Evolutionary conservation across 2,797 vertebrate genomes (phyloP), one percentile per base, ranked within the genome.

Genomic region (Harpagifer antarcticus): DNA sequence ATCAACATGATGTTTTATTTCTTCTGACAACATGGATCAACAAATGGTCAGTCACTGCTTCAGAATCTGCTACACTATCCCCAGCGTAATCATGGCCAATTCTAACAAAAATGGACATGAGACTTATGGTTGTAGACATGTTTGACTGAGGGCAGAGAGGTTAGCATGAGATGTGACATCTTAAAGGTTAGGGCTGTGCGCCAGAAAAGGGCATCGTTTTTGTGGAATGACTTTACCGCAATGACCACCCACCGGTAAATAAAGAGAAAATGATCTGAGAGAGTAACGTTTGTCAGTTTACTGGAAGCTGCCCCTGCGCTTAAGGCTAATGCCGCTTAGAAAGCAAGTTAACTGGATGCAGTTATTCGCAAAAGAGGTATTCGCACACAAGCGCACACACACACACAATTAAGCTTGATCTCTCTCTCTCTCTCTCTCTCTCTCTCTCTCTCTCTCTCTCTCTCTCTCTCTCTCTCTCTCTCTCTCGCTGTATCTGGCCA

Each of bases 241-340:
- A 45, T 84, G 86, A 85, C 81, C 88, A 84, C 85, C 85, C 80
- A 85, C 81, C 55, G 60, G 42, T 72, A 70, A 72, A 83, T 67
- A 59, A 73, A 83, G 72, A 81, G 77, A 84, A 79, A 78, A 82
- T 74, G 65, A 88, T 91, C 76, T 79, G 72, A 89, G 60, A 67
- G 76, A 81, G 67, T 61, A 56, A 59, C 78, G 56, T 88, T 87
- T 84, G 77, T 79, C 78, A 76, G 84, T 85, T 92, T 85, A 89
- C 88, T 91, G 80, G 84, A 89, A 89, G 84, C 81, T 86, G 81
- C 66, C 40, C 71, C 75, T 44, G 48, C 48, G 84, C 89, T 88
- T 63, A 47, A 78, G 83, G 81, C 82, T 63, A 87, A 72, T 59
- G 27, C 74, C 44, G 13, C 79, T 84, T 86, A 83, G 86, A 82